Percentiles rank a stretch among this genome's conserved stretches.
phyloP scores from a whole-genome alignment of 2,888 invertebrate species.

The Cordilura impudica region DNA sequence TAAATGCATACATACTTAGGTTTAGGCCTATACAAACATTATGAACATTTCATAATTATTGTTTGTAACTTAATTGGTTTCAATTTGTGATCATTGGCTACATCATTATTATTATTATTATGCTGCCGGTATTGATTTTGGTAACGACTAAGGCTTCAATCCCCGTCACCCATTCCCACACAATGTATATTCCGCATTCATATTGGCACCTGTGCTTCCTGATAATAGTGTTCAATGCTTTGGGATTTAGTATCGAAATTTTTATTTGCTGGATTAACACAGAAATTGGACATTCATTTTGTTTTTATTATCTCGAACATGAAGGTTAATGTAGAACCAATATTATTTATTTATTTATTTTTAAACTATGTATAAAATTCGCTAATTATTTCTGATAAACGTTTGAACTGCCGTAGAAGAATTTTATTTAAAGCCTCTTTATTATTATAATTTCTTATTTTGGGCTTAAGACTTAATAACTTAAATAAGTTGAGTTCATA shows the following conservation, averaged over 20 bases:
- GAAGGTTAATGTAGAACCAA: neutral
- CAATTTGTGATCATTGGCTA: neutral
- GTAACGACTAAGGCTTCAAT: neutral
- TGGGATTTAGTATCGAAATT: constrained; percentile 1
- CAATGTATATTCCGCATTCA: neutral
- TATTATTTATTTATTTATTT: no score
- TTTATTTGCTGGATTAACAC: neutral
- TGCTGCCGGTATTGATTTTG: neutral
- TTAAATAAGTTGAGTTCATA: no score
- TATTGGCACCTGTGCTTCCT: neutral
- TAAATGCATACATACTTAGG: neutral
- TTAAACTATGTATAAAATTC: neutral
- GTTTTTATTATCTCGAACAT: neutral
- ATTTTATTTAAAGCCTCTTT: no score
- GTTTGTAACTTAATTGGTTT: constrained; percentile 4
- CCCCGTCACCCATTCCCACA: neutral
- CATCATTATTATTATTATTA: neutral
- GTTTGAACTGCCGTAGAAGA: no score
- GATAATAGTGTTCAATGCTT: neutral
- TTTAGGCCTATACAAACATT: neutral
- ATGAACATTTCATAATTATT: neutral
- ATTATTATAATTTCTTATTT: no score
- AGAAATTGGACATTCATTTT: neutral
- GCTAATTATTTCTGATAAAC: neutral
- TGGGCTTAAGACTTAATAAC: no score